A percentile compares a stretch with the other conserved stretches of the same genome.
These are phyloP conservation scores for Scomber colias DNA, from an alignment of 2,113 vertebrate genomes.

Conservation along the genomic window DNA sequence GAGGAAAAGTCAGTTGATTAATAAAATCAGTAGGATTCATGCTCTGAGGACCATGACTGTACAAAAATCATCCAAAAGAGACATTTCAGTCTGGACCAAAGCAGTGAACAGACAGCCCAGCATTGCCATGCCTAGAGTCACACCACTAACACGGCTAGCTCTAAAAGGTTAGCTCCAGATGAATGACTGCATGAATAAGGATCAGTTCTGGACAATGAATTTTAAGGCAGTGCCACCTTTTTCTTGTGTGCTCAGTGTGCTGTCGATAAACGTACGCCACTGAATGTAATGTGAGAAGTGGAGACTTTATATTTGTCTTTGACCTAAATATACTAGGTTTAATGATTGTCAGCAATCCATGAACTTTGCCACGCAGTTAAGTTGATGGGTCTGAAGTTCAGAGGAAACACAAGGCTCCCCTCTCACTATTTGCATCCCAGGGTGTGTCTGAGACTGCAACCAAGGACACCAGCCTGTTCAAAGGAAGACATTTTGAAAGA, in stretches of 20 bases:
- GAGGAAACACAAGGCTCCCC: constrained; percentile 3
- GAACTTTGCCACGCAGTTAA: constrained; percentile 39
- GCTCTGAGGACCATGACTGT: too few species aligned
- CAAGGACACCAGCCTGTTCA: constrained; percentile 27
- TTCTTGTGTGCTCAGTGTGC: neutral
- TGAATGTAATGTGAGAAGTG: neutral
- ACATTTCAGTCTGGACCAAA: too few species aligned
- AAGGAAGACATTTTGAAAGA: constrained; percentile 44
- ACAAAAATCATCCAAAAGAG: too few species aligned
- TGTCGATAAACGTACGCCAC: neutral
- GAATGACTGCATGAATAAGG: too few species aligned
- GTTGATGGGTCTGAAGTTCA: constrained; percentile 65
- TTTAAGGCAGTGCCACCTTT: neutral
- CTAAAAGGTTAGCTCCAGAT: too few species aligned
- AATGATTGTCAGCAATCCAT: constrained; percentile 63
- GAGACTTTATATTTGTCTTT: neutral
- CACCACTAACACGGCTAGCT: too few species aligned
- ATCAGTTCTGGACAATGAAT: neutral
- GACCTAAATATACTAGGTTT: constrained; percentile 47
- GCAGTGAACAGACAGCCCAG: too few species aligned
- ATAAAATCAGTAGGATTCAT: too few species aligned
- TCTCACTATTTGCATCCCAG: constrained; percentile 15
- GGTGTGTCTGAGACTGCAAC: constrained; percentile 60
- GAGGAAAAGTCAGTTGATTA: too few species aligned
- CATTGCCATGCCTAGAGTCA: too few species aligned